These are phyloP conservation scores for Rhinogobio ventralis DNA, from an alignment of 2,797 vertebrate species.

Conservation along the genomic window DNA sequence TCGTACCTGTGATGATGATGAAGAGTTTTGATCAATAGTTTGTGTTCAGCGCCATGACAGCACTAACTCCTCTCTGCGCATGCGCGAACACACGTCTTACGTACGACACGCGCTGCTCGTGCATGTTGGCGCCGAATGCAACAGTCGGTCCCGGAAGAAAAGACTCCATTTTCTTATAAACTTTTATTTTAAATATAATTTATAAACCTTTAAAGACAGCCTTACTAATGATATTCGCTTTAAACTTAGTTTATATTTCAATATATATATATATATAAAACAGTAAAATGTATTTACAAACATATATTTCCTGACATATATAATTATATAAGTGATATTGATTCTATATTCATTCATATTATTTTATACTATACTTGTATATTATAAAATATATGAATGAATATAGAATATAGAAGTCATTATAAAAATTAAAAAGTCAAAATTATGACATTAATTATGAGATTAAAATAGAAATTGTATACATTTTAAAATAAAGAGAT, in stretches of 20 bases:
- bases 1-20: slow-evolving; percentile 17
- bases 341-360: background rate
- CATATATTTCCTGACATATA: background rate
- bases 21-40: slow-evolving; percentile 58
- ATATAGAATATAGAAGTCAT: too few relatives aligned
- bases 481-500: too few relatives aligned
- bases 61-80: slow-evolving; percentile 65
- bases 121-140: background rate
- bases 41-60: slow-evolving; percentile 76
- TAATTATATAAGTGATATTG: background rate
- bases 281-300: background rate
- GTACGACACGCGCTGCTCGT: background rate
- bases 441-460: too few relatives aligned
- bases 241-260: background rate
- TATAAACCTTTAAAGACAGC: too few relatives aligned
- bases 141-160: background rate
- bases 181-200: too few relatives aligned
- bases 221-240: too few relatives aligned
- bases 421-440: too few relatives aligned
- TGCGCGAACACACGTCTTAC: slow-evolving; percentile 8
- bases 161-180: background rate
- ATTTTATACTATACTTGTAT: too few relatives aligned
- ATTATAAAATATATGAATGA: too few relatives aligned
- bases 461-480: too few relatives aligned
- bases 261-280: background rate